Conservation (phyloP, 2,888 invertebrate genomes). For the Eupithecia subfuscata region DNA sequence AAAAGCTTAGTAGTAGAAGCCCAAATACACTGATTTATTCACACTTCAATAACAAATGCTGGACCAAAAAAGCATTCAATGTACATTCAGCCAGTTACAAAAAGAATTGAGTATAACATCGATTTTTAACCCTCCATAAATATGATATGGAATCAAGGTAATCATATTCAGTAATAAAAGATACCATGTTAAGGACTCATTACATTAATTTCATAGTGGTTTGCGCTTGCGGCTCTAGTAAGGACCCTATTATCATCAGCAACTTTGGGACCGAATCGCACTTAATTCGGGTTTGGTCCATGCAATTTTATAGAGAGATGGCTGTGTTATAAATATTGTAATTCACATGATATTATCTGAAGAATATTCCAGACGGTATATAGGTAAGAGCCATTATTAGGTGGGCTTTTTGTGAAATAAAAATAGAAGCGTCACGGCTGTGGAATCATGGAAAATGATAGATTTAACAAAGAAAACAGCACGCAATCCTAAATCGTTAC, state of each 20-base stretch:
- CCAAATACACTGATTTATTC: not conserved
- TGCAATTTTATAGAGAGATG: constrained; percentile 11
- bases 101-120: not conserved
- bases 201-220: constrained; percentile 51
- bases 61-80: not conserved
- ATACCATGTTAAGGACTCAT: constrained; percentile 46
- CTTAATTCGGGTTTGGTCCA: constrained; percentile 21
- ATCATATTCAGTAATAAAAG: constrained; percentile 57
- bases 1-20: not conserved
- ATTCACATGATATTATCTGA: constrained; percentile 24
- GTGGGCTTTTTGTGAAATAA: not conserved
- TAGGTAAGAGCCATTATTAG: not conserved
- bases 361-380: constrained; percentile 13
- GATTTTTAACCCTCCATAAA: not conserved
- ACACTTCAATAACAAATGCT: no score
- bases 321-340: constrained; percentile 29
- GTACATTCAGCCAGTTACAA: not conserved
- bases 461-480: not conserved
- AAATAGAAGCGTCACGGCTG: not conserved
- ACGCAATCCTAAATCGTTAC: no score
- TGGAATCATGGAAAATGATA: not conserved
- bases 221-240: constrained; percentile 24
- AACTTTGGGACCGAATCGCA: constrained; percentile 13
- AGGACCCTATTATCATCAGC: constrained; percentile 18
- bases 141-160: constrained; percentile 43